These are phyloP conservation scores for Tribolium castaneum DNA, from an alignment of 1,140 invertebrate species.

Conservation along the genomic window DNA sequence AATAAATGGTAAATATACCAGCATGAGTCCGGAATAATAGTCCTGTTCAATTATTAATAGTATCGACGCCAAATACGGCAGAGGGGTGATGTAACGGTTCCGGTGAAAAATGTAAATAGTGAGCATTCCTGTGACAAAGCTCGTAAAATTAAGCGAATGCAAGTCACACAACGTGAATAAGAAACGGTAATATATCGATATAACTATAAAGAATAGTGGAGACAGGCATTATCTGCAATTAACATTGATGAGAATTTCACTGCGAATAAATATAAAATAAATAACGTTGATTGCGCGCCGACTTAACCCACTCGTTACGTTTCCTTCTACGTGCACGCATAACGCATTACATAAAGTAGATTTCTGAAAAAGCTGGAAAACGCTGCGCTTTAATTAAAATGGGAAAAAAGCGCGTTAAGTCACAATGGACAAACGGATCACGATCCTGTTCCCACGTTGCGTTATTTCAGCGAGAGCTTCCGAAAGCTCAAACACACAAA, in stretches of 20 bases:
- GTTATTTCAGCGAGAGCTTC: neutral
- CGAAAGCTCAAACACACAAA: slow-evolving; percentile 12
- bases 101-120: slow-evolving; percentile 28
- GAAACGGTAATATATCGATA: slow-evolving; percentile 38
- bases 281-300: slow-evolving; percentile 48
- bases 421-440: slow-evolving; percentile 20
- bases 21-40: slow-evolving; percentile 34
- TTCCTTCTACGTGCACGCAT: slow-evolving; percentile 51
- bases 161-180: slow-evolving; percentile 37
- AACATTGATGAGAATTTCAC: slow-evolving; percentile 57
- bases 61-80: slow-evolving; percentile 12
- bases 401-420: slow-evolving; percentile 4
- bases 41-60: slow-evolving; percentile 31
- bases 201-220: slow-evolving; percentile 47
- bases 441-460: slow-evolving; percentile 25
- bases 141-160: slow-evolving; percentile 32
- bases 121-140: slow-evolving; percentile 11
- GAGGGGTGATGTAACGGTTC: slow-evolving; percentile 21
- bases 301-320: slow-evolving; percentile 48
- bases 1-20: slow-evolving; percentile 41
- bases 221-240: slow-evolving; percentile 55
- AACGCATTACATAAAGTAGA: slow-evolving; percentile 50
- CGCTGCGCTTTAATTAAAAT: slow-evolving; percentile 1
- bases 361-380: slow-evolving; percentile 51
- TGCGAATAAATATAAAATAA: slow-evolving; percentile 58